A percentile compares a stretch with the other conserved stretches of the same genome.
phyloP scores from a whole-genome alignment of 2,888 invertebrate species.

The Apocheima hispidaria region DNA sequence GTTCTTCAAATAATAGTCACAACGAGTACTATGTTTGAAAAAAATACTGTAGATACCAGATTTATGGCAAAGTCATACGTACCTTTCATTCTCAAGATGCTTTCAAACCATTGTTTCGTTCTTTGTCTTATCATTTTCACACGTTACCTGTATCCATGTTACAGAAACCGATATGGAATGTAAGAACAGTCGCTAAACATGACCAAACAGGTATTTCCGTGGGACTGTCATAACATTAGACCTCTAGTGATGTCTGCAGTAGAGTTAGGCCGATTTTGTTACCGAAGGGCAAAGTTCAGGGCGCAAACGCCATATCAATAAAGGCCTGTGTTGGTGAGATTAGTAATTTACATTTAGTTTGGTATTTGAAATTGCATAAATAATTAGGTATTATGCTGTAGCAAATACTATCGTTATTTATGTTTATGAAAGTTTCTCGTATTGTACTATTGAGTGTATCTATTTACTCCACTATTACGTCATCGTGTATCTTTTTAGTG shows the following conservation, averaged over 20 bases:
- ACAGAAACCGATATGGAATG: conserved; percentile 53
- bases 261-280: conserved; percentile 4
- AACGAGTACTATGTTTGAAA: no score
- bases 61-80: no score
- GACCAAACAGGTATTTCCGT: conserved; percentile 70
- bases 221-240: conserved; percentile 63
- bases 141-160: conserved; percentile 41
- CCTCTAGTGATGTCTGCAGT: conserved; percentile 34
- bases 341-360: conserved; percentile 11
- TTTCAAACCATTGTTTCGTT: background rate
- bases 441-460: no score
- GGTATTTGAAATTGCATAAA: conserved; percentile 1
- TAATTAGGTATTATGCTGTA: background rate
- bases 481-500: no score
- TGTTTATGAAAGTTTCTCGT: no score
- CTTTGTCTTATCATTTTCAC: conserved; percentile 42
- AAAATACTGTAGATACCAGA: no score
- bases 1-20: no score
- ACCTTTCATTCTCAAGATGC: background rate
- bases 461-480: no score
- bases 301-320: conserved; percentile 17
- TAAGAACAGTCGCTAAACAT: conserved; percentile 59
- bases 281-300: conserved; percentile 25
- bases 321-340: conserved; percentile 18
- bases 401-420: background rate